These are phyloP conservation scores for Scleropages formosus DNA, from an alignment of 2,797 vertebrate genomes.

Conservation along the genomic window DNA sequence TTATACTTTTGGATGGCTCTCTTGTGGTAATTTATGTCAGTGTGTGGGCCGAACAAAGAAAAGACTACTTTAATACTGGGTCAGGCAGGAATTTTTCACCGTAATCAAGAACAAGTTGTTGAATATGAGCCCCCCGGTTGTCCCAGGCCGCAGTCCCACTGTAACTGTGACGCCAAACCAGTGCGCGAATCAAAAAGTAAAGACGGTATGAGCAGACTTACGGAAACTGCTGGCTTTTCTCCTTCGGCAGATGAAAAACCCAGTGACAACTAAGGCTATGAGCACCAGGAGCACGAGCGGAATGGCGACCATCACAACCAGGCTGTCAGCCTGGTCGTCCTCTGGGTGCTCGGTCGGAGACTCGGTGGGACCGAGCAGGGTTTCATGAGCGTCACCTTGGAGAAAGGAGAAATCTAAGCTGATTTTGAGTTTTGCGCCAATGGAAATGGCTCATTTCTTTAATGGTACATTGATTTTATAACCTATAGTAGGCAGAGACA, in stretches of 20 bases:
- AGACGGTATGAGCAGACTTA: neutral
- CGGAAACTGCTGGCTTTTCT: neutral
- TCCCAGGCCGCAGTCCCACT: too few relatives aligned
- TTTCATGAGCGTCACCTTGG: neutral
- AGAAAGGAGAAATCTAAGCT: neutral
- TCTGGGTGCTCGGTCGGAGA: neutral
- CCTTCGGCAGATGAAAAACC: neutral
- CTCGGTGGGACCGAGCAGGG: neutral
- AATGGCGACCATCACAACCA: neutral
- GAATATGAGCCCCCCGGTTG: too few relatives aligned
- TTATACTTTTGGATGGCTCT: too few relatives aligned
- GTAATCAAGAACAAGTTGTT: neutral
- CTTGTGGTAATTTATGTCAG: too few relatives aligned
- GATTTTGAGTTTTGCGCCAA: too few relatives aligned
- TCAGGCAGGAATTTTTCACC: too few relatives aligned
- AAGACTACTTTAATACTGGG: too few relatives aligned
- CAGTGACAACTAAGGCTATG: neutral
- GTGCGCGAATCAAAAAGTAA: neutral
- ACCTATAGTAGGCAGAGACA: too few relatives aligned
- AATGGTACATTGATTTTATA: too few relatives aligned
- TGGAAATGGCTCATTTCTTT: too few relatives aligned
- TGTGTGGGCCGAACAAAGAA: too few relatives aligned
- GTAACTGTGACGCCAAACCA: neutral
- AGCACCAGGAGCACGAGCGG: constrained; percentile 8
- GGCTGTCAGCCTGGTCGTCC: too few relatives aligned